Percentiles rank a stretch among this genome's conserved stretches.
phyloP scores from a whole-genome alignment of 2,888 invertebrate genomes.

The Scelioninae gen. 2 region DNA sequence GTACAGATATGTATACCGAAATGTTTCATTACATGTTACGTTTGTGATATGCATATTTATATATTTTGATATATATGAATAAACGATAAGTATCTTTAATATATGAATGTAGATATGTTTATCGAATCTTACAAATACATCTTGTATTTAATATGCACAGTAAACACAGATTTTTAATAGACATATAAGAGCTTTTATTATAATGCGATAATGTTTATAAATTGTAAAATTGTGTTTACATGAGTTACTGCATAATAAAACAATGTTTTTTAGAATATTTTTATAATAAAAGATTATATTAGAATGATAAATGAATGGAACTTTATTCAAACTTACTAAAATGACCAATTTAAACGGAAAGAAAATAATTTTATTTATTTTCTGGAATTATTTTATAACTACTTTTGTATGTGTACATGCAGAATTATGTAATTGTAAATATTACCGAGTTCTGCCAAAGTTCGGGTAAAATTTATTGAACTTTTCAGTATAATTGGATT shows the following conservation, averaged over 20 bases:
- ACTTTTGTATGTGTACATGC: too few relatives aligned
- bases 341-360: neutral
- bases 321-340: neutral
- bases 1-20: slow-evolving; percentile 32
- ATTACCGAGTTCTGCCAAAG: too few relatives aligned
- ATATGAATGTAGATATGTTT: slow-evolving; percentile 34
- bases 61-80: slow-evolving; percentile 47
- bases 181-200: slow-evolving; percentile 36
- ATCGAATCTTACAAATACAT: slow-evolving; percentile 27
- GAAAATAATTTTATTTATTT: too few relatives aligned
- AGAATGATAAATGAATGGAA: neutral
- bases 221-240: slow-evolving; percentile 45
- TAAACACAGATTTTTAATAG: slow-evolving; percentile 39
- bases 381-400: too few relatives aligned
- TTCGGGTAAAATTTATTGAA: too few relatives aligned
- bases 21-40: slow-evolving; percentile 47
- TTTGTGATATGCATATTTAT: slow-evolving; percentile 54
- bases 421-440: too few relatives aligned
- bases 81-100: slow-evolving; percentile 29
- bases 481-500: too few relatives aligned
- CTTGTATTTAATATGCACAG: slow-evolving; percentile 44
- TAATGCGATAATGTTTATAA: slow-evolving; percentile 33
- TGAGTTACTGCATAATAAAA: slow-evolving; percentile 35
- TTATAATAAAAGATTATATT: slow-evolving; percentile 28
- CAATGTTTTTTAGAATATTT: slow-evolving; percentile 36